These are phyloP conservation scores for Esox lucius DNA, from an alignment of 2,797 vertebrate species.

Conservation along the genomic window DNA sequence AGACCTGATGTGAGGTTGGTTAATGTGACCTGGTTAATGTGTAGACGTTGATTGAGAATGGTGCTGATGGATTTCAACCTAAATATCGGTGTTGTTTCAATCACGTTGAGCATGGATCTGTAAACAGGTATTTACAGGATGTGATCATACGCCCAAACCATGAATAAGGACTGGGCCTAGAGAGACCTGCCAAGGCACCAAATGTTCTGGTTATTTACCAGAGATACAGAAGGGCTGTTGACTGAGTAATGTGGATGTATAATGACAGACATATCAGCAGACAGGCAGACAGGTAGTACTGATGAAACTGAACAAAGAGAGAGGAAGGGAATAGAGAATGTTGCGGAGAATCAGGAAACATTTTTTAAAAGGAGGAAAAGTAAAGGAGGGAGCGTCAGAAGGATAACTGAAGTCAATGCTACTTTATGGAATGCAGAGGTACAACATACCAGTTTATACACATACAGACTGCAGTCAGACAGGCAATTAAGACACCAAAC, in stretches of 20 bases:
- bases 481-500: not conserved
- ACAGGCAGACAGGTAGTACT: not conserved
- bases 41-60: not conserved
- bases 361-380: not conserved
- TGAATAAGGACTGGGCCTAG: not conserved
- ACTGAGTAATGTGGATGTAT: not conserved
- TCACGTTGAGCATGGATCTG: constrained; percentile 17
- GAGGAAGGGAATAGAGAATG: not conserved
- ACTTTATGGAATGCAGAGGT: constrained; percentile 25
- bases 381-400: not conserved
- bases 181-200: not conserved
- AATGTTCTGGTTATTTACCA: not conserved
- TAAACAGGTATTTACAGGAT: constrained; percentile 23
- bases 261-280: constrained; percentile 1
- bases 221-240: not conserved
- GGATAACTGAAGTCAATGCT: not conserved
- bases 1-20: constrained; percentile 17
- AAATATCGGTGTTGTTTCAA: constrained; percentile 15
- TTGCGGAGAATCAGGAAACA: not conserved
- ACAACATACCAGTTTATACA: constrained; percentile 24
- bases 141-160: not conserved
- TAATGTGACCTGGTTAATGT: not conserved
- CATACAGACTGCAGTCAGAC: not conserved
- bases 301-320: constrained; percentile 3
- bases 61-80: constrained; percentile 31